Percentiles rank a stretch among this genome's conserved stretches.
phyloP scores from a whole-genome alignment of 1,140 invertebrate species.

The Bombus superbus region DNA sequence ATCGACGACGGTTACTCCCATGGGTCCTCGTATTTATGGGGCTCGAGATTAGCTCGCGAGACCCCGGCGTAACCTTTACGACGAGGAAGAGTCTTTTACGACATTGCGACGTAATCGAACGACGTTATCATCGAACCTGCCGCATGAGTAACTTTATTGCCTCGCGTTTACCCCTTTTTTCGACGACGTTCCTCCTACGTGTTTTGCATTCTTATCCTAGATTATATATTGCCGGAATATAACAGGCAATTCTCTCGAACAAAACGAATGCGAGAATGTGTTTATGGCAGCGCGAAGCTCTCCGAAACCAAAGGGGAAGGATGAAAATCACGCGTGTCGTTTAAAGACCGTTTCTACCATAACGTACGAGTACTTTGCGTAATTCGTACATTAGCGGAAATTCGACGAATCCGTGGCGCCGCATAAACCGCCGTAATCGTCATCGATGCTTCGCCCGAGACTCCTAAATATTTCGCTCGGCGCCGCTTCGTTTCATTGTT shows the following conservation, averaged over 20 bases:
- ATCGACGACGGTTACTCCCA: conserved; percentile 36
- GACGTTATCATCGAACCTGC: conserved; percentile 42
- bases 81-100: conserved; percentile 39
- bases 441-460: neutral
- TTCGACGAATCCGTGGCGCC: neutral
- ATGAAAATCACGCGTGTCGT: neutral
- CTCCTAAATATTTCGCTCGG: neutral
- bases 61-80: conserved; percentile 16
- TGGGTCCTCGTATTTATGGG: conserved; percentile 51
- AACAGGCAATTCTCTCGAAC: no score
- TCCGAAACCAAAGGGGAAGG: neutral
- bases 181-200: neutral
- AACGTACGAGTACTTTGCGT: no score
- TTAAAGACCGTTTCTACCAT: neutral
- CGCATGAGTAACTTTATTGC: conserved; percentile 46
- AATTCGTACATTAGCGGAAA: neutral
- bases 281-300: neutral
- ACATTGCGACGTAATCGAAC: conserved; percentile 47
- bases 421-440: neutral
- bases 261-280: neutral
- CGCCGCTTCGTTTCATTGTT: neutral
- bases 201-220: neutral
- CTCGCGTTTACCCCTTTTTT: neutral
- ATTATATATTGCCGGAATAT: neutral
- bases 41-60: conserved; percentile 49